Evolutionary conservation across 35 echinoderm and acorn worm species (phyloP).

Genomic region (Eucidaris tribuloides): DNA sequence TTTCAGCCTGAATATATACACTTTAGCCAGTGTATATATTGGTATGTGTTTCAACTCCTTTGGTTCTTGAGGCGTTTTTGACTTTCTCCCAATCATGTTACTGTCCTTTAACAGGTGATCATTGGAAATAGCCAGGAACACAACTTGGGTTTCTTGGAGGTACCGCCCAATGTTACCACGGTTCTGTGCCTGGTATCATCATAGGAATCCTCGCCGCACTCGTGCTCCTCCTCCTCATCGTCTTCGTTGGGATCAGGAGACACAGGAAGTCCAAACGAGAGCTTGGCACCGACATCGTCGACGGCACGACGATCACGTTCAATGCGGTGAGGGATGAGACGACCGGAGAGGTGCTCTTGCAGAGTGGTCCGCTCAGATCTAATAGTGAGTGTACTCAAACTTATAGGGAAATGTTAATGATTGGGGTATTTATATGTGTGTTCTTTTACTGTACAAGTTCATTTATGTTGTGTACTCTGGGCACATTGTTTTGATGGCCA

Average conservation of each 20-base stretch:
- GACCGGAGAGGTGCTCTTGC: neutral
- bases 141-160: neutral
- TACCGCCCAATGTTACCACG: neutral
- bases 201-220: neutral
- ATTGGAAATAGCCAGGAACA: conserved; percentile 28
- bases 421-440: neutral
- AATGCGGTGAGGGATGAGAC: neutral
- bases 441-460: neutral
- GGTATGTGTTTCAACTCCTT: too few relatives aligned
- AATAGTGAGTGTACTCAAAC: neutral
- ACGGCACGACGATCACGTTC: neutral
- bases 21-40: too few relatives aligned
- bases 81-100: too few relatives aligned
- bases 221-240: neutral
- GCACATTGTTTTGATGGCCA: too few relatives aligned
- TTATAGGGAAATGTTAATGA: neutral
- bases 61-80: too few relatives aligned
- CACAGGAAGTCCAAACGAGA: conserved; percentile 14
- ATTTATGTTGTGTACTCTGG: too few relatives aligned
- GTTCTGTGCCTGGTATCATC: neutral
- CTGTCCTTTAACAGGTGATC: conserved; percentile 31
- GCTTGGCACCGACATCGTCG: neutral
- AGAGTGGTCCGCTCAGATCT: neutral
- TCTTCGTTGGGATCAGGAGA: conserved; percentile 6
- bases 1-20: too few relatives aligned